A percentile compares a stretch with the other conserved stretches of the same genome.
phyloP scores from a whole-genome alignment of 2,797 vertebrate genomes.

The Parambassis ranga region DNA sequence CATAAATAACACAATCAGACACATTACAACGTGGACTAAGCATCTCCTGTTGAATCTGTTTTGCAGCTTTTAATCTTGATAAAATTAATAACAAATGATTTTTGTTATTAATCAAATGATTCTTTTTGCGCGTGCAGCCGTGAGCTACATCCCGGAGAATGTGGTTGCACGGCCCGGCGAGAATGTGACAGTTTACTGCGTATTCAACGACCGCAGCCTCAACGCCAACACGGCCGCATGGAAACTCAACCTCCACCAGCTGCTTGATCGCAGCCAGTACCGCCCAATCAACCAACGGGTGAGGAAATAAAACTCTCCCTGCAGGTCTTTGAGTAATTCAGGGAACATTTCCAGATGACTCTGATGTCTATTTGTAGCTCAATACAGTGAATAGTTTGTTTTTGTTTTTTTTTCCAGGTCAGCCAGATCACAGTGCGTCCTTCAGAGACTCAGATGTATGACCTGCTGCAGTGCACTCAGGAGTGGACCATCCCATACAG shows the following conservation, averaged over 20 bases:
- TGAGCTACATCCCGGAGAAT: constrained; percentile 88
- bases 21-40: too few relatives aligned
- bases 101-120: background rate
- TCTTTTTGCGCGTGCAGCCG: constrained; percentile 49
- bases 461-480: constrained; percentile 86
- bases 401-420: constrained; percentile 52
- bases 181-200: constrained; percentile 84
- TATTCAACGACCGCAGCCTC: constrained; percentile 81
- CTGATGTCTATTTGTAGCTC: background rate
- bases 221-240: constrained; percentile 82
- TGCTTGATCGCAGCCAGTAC: constrained; percentile 82
- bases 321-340: background rate
- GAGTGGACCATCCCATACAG: constrained; percentile 83
- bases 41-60: too few relatives aligned
- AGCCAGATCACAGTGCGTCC: constrained; percentile 85
- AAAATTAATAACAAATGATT: too few relatives aligned
- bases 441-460: constrained; percentile 80
- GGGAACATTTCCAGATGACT: background rate
- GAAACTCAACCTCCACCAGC: constrained; percentile 82
- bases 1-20: too few relatives aligned
- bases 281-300: constrained; percentile 74
- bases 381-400: background rate
- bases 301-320: background rate
- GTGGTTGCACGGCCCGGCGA: constrained; percentile 81
- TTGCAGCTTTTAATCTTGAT: too few relatives aligned